phyloP scores from a whole-genome alignment of 2,113 vertebrate species.

The Syngnathus typhle region DNA sequence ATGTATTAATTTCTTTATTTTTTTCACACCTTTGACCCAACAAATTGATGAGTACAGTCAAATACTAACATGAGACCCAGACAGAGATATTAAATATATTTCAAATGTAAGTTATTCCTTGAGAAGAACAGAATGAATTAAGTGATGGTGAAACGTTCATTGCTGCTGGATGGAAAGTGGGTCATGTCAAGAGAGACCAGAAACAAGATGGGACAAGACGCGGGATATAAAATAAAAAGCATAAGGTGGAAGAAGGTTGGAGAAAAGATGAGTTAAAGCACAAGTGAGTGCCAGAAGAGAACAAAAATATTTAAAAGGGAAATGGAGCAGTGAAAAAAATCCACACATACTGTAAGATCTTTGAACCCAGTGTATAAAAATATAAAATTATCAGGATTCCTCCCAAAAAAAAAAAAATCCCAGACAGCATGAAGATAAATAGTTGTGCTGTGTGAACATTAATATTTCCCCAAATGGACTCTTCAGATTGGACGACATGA shows the following conservation, averaged over 20 bases:
- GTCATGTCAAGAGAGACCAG: conserved; percentile 39
- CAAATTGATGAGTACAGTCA: too few species aligned
- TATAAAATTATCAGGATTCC: not conserved
- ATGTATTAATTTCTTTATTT: too few species aligned
- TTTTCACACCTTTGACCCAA: too few species aligned
- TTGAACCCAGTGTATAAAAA: not conserved
- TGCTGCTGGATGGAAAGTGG: conserved; percentile 52
- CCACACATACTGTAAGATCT: not conserved
- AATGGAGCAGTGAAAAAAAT: not conserved
- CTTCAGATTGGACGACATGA: not conserved
- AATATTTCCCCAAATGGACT: not conserved
- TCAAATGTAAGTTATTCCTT: not conserved
- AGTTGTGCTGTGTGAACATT: not conserved
- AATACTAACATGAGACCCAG: not conserved
- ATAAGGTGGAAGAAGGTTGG: not conserved
- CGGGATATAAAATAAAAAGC: conserved; percentile 6
- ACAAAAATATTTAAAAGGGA: not conserved
- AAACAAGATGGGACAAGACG: conserved; percentile 4
- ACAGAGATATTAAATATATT: not conserved
- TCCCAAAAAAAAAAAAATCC: not conserved
- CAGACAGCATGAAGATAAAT: not conserved
- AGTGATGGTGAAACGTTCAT: conserved; percentile 55
- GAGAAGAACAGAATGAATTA: conserved; percentile 49
- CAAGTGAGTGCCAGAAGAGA: not conserved
- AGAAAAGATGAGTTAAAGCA: not conserved